Percentiles rank a stretch among this genome's conserved stretches.
phyloP scores from a whole-genome alignment of 2,888 invertebrate species.

The Drymonia ruficornis region DNA sequence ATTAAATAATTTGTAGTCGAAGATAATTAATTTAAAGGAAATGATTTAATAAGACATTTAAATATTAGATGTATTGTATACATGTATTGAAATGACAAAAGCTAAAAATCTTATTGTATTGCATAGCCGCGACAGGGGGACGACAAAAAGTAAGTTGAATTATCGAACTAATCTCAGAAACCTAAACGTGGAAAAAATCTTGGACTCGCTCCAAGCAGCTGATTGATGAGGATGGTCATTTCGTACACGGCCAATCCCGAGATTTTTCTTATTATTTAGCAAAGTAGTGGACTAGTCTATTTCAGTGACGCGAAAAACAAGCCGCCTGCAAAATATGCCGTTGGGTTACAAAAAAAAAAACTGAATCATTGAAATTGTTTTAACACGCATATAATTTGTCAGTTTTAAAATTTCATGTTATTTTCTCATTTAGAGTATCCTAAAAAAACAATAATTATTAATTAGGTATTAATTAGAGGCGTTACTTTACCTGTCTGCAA shows the following conservation, averaged over 20 bases:
- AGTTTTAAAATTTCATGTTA: constrained; percentile 12
- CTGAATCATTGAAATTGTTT: constrained; percentile 41
- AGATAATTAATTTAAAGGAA: too few species aligned
- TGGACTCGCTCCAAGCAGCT: constrained; percentile 82
- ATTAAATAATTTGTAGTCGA: too few species aligned
- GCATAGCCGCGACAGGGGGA: constrained; percentile 42
- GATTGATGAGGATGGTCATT: constrained; percentile 85
- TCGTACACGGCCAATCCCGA: constrained; percentile 84
- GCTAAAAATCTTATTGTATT: too few species aligned
- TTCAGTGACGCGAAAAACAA: constrained; percentile 81
- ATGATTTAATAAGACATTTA: too few species aligned
- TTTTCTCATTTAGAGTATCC: background rate
- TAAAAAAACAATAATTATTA: too few species aligned
- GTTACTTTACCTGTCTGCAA: too few species aligned
- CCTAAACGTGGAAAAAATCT: constrained; percentile 84
- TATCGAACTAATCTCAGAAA: constrained; percentile 80
- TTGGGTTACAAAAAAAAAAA: constrained; percentile 58
- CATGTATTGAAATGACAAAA: too few species aligned
- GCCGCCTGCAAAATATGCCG: constrained; percentile 70
- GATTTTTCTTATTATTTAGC: constrained; percentile 84
- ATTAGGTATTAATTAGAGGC: too few species aligned
- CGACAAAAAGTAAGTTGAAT: constrained; percentile 70
- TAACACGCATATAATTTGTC: constrained; percentile 27
- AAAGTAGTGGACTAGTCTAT: constrained; percentile 81
- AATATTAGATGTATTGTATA: too few species aligned